Percentiles rank a stretch among this genome's conserved stretches.
Evolutionary conservation across 2,113 vertebrate genomes (phyloP).

Genomic region (Formicarius rufipectus): DNA sequence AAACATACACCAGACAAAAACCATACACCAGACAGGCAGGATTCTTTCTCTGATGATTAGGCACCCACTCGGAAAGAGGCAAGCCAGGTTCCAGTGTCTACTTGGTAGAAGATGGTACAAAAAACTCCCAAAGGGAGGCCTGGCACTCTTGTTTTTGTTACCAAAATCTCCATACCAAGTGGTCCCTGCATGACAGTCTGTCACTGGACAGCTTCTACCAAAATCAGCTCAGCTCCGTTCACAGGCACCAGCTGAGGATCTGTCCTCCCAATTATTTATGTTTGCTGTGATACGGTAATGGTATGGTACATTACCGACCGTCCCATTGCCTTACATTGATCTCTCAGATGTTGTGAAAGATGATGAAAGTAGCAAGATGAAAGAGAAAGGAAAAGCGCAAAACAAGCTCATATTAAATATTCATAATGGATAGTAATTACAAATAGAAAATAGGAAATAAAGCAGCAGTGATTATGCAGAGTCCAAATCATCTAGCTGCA

Average conservation of each 20-base stretch:
- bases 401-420: conserved; percentile 69
- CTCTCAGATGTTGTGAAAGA: conserved; percentile 32
- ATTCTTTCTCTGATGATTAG: neutral
- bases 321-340: conserved; percentile 13
- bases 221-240: neutral
- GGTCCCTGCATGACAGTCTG: neutral
- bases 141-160: neutral
- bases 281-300: neutral
- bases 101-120: neutral
- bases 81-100: neutral
- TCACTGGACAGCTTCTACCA: neutral
- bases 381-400: conserved; percentile 56
- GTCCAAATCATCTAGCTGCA: conserved; percentile 20
- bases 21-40: neutral
- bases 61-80: neutral
- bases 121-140: neutral
- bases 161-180: neutral
- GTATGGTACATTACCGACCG: neutral
- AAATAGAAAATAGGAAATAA: conserved; percentile 68
- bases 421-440: conserved; percentile 71
- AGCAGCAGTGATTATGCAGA: conserved; percentile 43
- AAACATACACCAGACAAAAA: neutral
- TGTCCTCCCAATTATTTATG: neutral
- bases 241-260: neutral
- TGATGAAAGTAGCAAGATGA: conserved; percentile 46